These are phyloP conservation scores for Homalodisca vitripennis DNA, from an alignment of 1,140 invertebrate genomes.

Conservation along the genomic window DNA sequence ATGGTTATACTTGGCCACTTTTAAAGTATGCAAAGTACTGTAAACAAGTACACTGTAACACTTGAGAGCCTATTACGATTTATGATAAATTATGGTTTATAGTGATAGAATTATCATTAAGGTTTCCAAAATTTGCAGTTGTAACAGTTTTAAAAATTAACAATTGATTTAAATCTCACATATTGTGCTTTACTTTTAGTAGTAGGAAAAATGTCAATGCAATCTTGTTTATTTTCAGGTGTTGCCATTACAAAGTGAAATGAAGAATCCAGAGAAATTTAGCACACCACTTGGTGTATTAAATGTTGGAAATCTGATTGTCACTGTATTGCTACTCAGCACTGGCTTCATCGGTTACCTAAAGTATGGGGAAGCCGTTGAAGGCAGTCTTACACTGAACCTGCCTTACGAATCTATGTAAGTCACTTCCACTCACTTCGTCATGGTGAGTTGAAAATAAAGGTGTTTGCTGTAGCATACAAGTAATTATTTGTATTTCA, in stretches of 20 bases:
- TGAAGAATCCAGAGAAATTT: constrained; percentile 81
- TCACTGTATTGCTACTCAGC: constrained; percentile 79
- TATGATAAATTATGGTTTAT: too few relatives aligned
- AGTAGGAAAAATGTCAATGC: not conserved
- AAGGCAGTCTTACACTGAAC: constrained; percentile 74
- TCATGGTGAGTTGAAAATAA: too few relatives aligned
- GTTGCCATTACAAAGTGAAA: constrained; percentile 70
- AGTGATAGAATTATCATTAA: too few relatives aligned
- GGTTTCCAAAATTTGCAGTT: too few relatives aligned
- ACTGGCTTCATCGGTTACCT: constrained; percentile 87
- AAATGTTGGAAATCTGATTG: constrained; percentile 83
- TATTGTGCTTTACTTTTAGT: too few relatives aligned
- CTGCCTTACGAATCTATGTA: constrained; percentile 63
- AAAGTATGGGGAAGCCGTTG: constrained; percentile 65
- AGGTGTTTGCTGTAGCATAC: not conserved
- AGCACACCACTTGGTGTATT: constrained; percentile 79
- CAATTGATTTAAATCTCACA: too few relatives aligned
- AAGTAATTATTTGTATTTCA: constrained; percentile 16
- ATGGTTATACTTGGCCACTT: too few relatives aligned
- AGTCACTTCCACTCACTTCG: constrained; percentile 51
- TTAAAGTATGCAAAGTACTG: too few relatives aligned
- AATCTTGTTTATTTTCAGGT: too few relatives aligned
- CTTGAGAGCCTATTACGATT: too few relatives aligned
- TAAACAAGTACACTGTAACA: too few relatives aligned
- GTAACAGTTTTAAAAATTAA: too few relatives aligned